A percentile compares a stretch with the other conserved stretches of the same genome.
phyloP scores from a whole-genome alignment of 2,797 vertebrate genomes.

The Cyclopterus lumpus region DNA sequence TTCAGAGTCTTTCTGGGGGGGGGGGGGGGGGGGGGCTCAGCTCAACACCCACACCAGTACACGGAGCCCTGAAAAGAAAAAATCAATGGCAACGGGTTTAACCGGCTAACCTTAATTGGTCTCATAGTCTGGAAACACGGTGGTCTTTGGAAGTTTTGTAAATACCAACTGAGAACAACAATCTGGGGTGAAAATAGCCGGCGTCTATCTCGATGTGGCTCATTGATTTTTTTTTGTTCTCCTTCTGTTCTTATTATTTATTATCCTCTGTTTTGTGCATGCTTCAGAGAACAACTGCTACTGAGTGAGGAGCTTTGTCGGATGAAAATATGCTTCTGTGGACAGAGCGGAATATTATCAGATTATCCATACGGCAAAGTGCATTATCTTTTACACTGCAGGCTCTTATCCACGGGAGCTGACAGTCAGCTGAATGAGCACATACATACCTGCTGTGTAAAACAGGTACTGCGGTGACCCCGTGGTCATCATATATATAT shows the following conservation, averaged over 20 bases:
- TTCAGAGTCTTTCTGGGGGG: conserved; percentile 64
- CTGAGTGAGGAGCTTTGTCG: conserved; percentile 7
- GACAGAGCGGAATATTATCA: conserved; percentile 23
- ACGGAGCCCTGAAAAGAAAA: conserved; percentile 70
- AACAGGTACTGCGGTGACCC: conserved; percentile 6
- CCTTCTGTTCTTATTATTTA: conserved; percentile 41
- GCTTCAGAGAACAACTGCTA: conserved; percentile 33
- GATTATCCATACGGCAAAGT: conserved; percentile 17
- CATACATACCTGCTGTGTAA: not conserved
- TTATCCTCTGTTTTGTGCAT: conserved; percentile 35
- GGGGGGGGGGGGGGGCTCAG: conserved; percentile 58
- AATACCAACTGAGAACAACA: conserved; percentile 67
- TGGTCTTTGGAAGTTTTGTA: conserved; percentile 69
- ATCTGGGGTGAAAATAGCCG: conserved; percentile 51
- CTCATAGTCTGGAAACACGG: conserved; percentile 52
- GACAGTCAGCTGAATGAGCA: not conserved
- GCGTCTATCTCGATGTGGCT: conserved; percentile 55
- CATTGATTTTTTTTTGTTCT: conserved; percentile 63
- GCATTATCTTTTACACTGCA: conserved; percentile 23
- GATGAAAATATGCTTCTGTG: conserved; percentile 8
- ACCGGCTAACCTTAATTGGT: conserved; percentile 72
- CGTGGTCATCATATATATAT: not conserved
- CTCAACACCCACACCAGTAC: conserved; percentile 59
- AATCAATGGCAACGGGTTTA: conserved; percentile 74
- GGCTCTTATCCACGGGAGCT: not conserved